Evolutionary conservation across 1,140 invertebrate species (phyloP).

Genomic region (Pachypeltis micranthus): DNA sequence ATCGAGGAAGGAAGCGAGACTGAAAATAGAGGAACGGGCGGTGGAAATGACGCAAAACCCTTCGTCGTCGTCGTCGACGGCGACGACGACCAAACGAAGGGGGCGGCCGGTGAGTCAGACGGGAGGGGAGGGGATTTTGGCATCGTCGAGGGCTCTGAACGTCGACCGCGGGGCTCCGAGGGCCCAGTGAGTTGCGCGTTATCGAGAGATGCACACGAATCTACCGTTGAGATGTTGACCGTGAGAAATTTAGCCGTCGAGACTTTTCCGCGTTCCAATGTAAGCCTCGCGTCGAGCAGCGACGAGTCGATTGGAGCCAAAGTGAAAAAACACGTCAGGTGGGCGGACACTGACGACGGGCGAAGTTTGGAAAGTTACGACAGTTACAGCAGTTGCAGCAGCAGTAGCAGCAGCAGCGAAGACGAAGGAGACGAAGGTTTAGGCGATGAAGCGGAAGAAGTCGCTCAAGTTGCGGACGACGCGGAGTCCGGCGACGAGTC

Average conservation of each 20-base stretch:
- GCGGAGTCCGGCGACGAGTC: neutral
- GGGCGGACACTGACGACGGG: neutral
- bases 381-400: neutral
- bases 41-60: conserved; percentile 1
- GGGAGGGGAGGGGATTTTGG: neutral
- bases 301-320: neutral
- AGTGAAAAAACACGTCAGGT: conserved; percentile 3
- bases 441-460: neutral
- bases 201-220: neutral
- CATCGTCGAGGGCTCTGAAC: neutral
- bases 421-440: neutral
- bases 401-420: neutral
- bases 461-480: neutral
- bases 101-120: neutral
- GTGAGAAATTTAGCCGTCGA: neutral
- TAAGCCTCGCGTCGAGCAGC: neutral
- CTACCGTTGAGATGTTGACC: conserved; percentile 3
- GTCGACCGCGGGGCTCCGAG: neutral
- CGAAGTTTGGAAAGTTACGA: neutral
- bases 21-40: neutral
- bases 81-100: too few relatives aligned
- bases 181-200: neutral
- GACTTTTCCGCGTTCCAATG: neutral
- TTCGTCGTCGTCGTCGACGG: too few relatives aligned
- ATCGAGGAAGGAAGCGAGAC: neutral